Conservation (phyloP, 1,140 invertebrate genomes). For the Panonychus citri region DNA sequence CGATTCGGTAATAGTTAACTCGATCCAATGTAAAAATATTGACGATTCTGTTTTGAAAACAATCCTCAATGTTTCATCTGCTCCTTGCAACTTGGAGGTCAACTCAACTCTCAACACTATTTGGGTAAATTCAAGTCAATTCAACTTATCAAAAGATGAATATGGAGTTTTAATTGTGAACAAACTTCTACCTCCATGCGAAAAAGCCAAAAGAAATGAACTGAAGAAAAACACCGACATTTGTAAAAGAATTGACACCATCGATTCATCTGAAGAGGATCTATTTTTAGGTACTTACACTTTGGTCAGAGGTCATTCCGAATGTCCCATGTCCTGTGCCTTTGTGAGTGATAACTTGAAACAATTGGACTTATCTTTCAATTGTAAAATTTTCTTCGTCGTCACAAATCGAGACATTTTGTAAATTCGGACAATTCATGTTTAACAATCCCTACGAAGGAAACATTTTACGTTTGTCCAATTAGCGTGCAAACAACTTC, state of each 20-base stretch:
- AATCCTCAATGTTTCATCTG: not conserved
- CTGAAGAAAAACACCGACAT: no score
- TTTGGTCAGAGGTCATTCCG: not conserved
- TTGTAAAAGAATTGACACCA: not conserved
- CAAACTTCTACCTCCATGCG: not conserved
- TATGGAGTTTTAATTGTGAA: not conserved
- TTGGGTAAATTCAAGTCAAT: not conserved
- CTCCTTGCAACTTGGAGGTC: slow-evolving; percentile 6
- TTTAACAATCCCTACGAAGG: not conserved
- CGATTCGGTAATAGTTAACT: not conserved
- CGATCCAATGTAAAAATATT: not conserved
- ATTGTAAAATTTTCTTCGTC: not conserved
- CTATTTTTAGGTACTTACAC: not conserved
- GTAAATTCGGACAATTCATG: no score
- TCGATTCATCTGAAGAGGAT: not conserved
- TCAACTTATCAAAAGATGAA: not conserved
- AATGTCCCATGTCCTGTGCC: not conserved
- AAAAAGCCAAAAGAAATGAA: not conserved
- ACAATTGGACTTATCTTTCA: slow-evolving; percentile 1
- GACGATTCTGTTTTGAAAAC: not conserved
- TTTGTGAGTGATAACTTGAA: not conserved
- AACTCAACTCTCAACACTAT: slow-evolving; percentile 15
- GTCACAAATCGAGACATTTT: no score
- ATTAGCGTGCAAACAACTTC: not conserved
- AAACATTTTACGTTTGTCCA: not conserved